Evolutionary conservation across 2,888 invertebrate genomes (phyloP).

Genomic region (Monochamus alternatus): DNA sequence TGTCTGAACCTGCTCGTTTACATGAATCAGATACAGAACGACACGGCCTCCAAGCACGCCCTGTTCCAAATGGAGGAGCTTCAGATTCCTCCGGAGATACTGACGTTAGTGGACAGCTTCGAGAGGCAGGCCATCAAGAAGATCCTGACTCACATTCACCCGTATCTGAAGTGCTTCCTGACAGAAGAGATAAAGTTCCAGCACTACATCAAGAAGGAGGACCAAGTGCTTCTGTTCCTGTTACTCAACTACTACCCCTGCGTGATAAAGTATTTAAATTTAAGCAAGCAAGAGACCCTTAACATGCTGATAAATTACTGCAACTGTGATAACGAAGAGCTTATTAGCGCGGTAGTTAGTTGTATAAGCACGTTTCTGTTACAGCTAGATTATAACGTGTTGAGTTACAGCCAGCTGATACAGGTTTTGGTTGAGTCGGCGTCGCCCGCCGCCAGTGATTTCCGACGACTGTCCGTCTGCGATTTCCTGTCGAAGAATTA

Average conservation of each 20-base stretch:
- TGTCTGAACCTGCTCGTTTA: conserved; percentile 59
- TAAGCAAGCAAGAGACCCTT: conserved; percentile 60
- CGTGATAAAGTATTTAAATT: conserved; percentile 58
- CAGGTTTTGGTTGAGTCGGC: conserved; percentile 58
- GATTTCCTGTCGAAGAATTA: conserved; percentile 58
- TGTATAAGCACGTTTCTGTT: conserved; percentile 61
- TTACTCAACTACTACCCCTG: conserved; percentile 64
- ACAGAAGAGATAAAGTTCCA: conserved; percentile 54
- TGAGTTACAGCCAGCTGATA: conserved; percentile 56
- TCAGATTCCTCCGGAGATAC: conserved; percentile 55
- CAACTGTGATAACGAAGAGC: conserved; percentile 61
- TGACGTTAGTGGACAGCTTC: conserved; percentile 53
- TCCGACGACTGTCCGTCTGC: conserved; percentile 60
- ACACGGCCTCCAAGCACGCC: conserved; percentile 51
- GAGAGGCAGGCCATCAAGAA: conserved; percentile 49
- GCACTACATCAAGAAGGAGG: conserved; percentile 53
- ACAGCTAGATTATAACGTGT: conserved; percentile 56
- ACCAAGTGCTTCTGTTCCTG: conserved; percentile 57
- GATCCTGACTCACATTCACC: conserved; percentile 57
- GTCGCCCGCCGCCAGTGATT: conserved; percentile 60
- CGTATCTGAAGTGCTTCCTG: conserved; percentile 56
- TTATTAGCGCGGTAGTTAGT: conserved; percentile 62
- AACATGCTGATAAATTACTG: conserved; percentile 60
- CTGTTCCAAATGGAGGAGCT: conserved; percentile 57
- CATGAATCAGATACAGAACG: conserved; percentile 55